Evolutionary conservation across 2,113 vertebrate species (phyloP).

Genomic region (Laterallus jamaicensis): DNA sequence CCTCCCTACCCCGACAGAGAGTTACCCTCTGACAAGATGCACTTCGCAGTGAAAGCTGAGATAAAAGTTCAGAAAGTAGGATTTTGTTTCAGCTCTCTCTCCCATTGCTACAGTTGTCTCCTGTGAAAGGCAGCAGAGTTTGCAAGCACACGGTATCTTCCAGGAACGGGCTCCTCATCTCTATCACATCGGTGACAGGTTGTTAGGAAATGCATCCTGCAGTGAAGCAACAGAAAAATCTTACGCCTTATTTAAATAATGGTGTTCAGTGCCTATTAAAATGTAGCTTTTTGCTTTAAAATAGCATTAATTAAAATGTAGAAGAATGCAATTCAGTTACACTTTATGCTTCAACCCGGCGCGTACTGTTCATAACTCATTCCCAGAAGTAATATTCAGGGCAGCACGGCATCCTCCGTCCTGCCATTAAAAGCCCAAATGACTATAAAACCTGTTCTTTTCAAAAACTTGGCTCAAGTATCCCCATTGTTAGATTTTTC

Average conservation of each 20-base stretch:
- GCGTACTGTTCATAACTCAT: not conserved
- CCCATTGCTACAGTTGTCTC: not conserved
- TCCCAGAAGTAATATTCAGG: conserved; percentile 28
- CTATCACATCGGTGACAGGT: not conserved
- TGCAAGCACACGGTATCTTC: not conserved
- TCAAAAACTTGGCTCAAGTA: conserved; percentile 16
- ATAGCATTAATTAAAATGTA: conserved; percentile 48
- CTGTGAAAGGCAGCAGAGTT: not conserved
- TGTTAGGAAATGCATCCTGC: not conserved
- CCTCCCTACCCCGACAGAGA: not conserved
- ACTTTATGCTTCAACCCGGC: conserved; percentile 23
- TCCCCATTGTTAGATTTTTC: conserved; percentile 38
- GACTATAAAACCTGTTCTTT: conserved; percentile 37
- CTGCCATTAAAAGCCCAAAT: conserved; percentile 34
- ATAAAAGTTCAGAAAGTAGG: not conserved
- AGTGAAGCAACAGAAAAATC: not conserved
- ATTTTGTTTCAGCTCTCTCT: not conserved
- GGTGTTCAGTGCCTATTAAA: conserved; percentile 36
- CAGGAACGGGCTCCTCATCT: not conserved
- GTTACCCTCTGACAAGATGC: not conserved
- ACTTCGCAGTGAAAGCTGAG: not conserved
- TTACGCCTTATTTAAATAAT: conserved; percentile 32
- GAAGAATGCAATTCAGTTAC: conserved; percentile 14
- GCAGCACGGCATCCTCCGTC: not conserved
- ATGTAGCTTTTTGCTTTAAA: conserved; percentile 38